Base-by-base conservation (phyloP, 2,797 vertebrate species). In the Oophaga sylvatica region DNA sequence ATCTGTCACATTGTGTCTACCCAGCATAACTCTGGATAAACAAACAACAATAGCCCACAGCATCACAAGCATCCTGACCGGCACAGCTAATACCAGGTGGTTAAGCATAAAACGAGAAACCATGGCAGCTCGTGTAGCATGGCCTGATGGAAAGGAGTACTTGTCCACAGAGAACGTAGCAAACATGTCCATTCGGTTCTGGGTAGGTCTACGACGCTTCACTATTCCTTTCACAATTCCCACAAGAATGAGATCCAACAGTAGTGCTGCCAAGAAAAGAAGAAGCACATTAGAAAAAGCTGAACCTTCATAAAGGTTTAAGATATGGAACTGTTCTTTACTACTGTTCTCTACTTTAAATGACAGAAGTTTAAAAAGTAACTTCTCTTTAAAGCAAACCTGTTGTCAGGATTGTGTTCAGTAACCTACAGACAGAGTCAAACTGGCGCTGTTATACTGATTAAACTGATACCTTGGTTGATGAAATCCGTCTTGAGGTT, bases 121-220 rank as follows among this genome's bases (percentile, higher is more conserved):
- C 94, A 99, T 94, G 48, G 97, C 96, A 0, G 98, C 98, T 11
- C 98, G 95, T 16, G 97, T 99, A 91, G 98, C 96, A 0, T 99
- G 98, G 91, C 98, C 98, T 0, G 98, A 99, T 0, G 98, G 98
- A 89, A 99, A 99, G 89, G 98, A 99, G 91, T 97, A 99, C 91
- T 96, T 95, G 95, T 99, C 98, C 92, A 99, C 97, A 0, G 98
- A 99, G 88, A 98, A 94, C 13, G 97, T 97, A 92, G 96, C 94
- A 19, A 99, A 99, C 98, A 99, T 99, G 94, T 99, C 98, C 98
- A 98, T 99, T 63, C 96, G 97, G 93, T 99, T 99, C 90, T 99
- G 97, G 3, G 95, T 90, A 0, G 98, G 98, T 0, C 98, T 96
- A 0, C 95, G 97, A 26, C 98, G 96, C 78, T 95, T 97, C 87